These are phyloP conservation scores for Lycaon pictus DNA, from an alignment of 2,113 vertebrate species.

Conservation along the genomic window DNA sequence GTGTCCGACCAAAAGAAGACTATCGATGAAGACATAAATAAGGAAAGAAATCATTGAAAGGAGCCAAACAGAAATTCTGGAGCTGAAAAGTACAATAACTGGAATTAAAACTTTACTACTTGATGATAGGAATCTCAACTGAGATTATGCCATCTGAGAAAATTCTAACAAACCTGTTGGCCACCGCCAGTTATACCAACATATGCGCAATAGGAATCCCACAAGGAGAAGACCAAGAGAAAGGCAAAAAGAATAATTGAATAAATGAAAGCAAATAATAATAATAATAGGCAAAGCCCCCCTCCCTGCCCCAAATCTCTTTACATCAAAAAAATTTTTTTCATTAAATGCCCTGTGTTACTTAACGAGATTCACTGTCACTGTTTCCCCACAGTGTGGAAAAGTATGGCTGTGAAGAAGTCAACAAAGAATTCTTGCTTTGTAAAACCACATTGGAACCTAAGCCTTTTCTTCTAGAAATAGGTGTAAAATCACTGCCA, in stretches of 20 bases:
- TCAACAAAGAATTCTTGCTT: neutral
- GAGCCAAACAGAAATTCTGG: neutral
- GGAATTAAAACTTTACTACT: neutral
- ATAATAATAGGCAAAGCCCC: neutral
- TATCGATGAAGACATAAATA: neutral
- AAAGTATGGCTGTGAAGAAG: neutral
- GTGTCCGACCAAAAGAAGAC: neutral
- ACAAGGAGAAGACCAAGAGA: neutral
- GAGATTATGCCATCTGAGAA: neutral
- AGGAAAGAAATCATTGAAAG: conserved; percentile 15
- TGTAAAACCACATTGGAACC: neutral
- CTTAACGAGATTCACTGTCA: conserved; percentile 12
- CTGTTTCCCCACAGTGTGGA: neutral
- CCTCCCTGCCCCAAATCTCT: neutral
- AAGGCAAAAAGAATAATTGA: neutral
- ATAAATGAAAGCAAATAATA: neutral
- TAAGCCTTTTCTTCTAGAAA: neutral
- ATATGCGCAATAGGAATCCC: neutral
- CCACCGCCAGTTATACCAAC: neutral
- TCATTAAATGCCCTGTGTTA: neutral
- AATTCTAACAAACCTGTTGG: neutral
- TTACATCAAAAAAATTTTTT: conserved; percentile 31
- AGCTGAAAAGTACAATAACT: neutral
- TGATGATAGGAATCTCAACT: neutral
- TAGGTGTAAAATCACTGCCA: neutral